Evolutionary conservation across 2,888 invertebrate species (phyloP), one percentile per base, ranked within the genome.

Genomic region (Eupithecia pulchellata): DNA sequence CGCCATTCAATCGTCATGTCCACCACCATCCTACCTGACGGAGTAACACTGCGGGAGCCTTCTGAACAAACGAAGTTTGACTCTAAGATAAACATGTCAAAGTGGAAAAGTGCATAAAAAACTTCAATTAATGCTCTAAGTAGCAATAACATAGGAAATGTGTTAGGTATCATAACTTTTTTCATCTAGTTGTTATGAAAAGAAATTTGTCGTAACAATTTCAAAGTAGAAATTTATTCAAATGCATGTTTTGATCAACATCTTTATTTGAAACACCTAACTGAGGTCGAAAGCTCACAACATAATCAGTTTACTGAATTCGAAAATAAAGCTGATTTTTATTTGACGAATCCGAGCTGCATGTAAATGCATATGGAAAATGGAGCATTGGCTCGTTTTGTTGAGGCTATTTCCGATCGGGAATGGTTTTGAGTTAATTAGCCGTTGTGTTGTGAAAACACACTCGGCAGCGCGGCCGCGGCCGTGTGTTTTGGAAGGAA

Each of bases 391-490:
- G 64, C 69, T 73, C 62, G 69, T 73, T 69, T 69, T 73, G 67
- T 73, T 62, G 67, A 64, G 69, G 69, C 47, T 73, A 73, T 73
- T 73, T 73, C 47, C 20, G 62, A 69, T 61, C 55, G 57, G 63
- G 34, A 64, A 69, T 73, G 67, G 73, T 69, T 69, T 67, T 64
- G 67, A 65, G 73, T 73, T 67, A 73, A 73, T 73, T 73, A 73
- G 66, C 60, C 60, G 73, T 30, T 66, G n/a, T 69, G 67, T 69
- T 73, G 64, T 69, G 69, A 70, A 73, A 69, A 73, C 73, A 73
- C 25, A 62, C 65, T 66, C 61, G 62, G 65, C 29, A 11, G 47
- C 30, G 42, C 42, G 63, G 67, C 42, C 66, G 67, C 57, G 63
- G 52, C 42, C 58, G 27, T 55, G 66, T 68, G 69, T 60, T 72